A percentile compares a stretch with the other conserved stretches of the same genome.
Evolutionary conservation across 2,888 invertebrate genomes (phyloP).

Genomic region (Thalpophila matura): DNA sequence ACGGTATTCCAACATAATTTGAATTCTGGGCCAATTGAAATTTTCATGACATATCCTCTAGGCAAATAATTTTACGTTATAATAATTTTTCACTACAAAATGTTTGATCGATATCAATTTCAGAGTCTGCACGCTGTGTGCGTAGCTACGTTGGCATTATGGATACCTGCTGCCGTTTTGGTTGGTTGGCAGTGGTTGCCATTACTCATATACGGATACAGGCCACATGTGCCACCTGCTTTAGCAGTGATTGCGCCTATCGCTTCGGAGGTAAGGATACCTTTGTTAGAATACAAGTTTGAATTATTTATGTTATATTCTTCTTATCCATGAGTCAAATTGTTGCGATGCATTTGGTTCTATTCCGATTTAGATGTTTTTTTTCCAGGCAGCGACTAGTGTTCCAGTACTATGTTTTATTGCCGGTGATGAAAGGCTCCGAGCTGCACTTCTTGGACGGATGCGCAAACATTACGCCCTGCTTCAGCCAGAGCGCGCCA

Average conservation of each 20-base stretch:
- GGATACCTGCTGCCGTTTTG: constrained; percentile 87
- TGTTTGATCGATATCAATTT: constrained; percentile 9
- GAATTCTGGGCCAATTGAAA: background rate
- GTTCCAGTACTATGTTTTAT: constrained; percentile 88
- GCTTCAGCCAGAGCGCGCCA: constrained; percentile 81
- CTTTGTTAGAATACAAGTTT: background rate
- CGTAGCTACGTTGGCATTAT: constrained; percentile 83
- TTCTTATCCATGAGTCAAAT: too few species aligned
- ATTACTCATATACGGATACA: constrained; percentile 79
- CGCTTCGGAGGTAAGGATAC: constrained; percentile 84
- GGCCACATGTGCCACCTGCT: constrained; percentile 85
- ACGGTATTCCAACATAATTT: background rate
- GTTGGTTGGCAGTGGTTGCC: constrained; percentile 88
- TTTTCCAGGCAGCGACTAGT: constrained; percentile 85
- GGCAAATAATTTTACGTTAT: background rate
- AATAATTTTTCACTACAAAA: background rate
- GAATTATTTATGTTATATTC: background rate
- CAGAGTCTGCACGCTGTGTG: constrained; percentile 84
- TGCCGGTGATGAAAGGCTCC: constrained; percentile 83
- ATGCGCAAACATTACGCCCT: constrained; percentile 87
- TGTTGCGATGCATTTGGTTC: background rate
- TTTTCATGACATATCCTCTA: background rate
- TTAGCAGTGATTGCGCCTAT: constrained; percentile 87
- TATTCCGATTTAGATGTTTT: background rate
- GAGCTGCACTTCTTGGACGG: constrained; percentile 88